A percentile compares a stretch with the other conserved stretches of the same genome.
Conservation (phyloP, 2,888 invertebrate species). For the Clunio marinus region DNA sequence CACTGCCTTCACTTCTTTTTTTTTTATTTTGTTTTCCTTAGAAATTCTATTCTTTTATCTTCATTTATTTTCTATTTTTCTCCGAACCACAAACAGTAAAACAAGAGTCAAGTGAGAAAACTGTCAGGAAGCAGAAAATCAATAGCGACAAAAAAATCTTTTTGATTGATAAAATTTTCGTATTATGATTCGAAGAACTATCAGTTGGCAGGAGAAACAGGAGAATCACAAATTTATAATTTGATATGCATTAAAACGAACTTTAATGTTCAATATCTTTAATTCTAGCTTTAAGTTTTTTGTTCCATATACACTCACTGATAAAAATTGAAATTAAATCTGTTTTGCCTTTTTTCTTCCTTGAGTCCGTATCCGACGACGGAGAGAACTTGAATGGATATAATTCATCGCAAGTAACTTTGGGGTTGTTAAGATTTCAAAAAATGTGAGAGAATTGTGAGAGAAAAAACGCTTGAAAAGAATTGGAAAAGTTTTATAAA, state of each 20-base stretch:
- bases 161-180: slow-evolving; percentile 15
- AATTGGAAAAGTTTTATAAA: too few relatives aligned
- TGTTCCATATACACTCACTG: background rate
- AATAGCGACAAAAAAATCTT: slow-evolving; percentile 30
- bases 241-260: background rate
- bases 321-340: background rate
- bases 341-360: background rate
- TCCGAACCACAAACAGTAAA: background rate
- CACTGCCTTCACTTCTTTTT: background rate
- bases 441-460: too few relatives aligned
- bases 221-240: background rate
- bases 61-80: background rate
- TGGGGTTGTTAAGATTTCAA: too few relatives aligned
- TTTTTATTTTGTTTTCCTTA: too few relatives aligned
- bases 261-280: background rate
- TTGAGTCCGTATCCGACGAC: background rate
- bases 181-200: slow-evolving; percentile 16
- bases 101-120: slow-evolving; percentile 17
- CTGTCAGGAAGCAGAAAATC: slow-evolving; percentile 20
- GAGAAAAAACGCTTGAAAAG: too few relatives aligned
- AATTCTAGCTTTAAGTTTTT: too few relatives aligned
- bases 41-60: background rate
- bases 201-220: background rate
- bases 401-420: too few relatives aligned
- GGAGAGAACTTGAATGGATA: background rate